These are phyloP conservation scores for Lathronympha strigana DNA, from an alignment of 2,888 invertebrate species.

Conservation along the genomic window DNA sequence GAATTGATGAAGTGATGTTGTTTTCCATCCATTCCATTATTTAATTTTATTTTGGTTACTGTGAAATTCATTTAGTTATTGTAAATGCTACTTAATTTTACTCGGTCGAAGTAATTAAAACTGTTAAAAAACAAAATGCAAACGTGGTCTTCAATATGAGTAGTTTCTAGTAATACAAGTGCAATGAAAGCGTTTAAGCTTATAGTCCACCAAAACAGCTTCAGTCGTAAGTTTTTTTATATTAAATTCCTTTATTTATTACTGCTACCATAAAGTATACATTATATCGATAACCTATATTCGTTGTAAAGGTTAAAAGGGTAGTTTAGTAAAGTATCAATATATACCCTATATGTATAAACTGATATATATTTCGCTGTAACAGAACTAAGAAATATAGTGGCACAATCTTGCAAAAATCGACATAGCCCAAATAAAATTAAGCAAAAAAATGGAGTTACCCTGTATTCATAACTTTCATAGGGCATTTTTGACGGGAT, in stretches of 20 bases:
- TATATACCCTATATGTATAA: background rate
- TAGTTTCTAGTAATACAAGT: constrained; percentile 8
- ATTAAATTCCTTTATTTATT: constrained; percentile 5
- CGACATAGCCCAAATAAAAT: too few relatives aligned
- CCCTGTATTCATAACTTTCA: too few relatives aligned
- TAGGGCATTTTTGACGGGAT: too few relatives aligned
- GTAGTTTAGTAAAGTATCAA: background rate
- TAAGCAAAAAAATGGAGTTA: too few relatives aligned
- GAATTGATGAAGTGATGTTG: too few relatives aligned
- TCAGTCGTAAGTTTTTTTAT: constrained; percentile 83
- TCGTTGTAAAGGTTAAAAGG: background rate
- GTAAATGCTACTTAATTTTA: background rate
- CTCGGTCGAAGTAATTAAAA: background rate
- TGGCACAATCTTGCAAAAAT: too few relatives aligned
- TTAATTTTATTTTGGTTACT: background rate
- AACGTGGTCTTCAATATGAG: background rate
- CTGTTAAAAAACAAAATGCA: background rate
- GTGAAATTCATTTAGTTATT: background rate
- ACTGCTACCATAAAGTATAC: background rate
- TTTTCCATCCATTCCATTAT: background rate
- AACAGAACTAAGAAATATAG: too few relatives aligned
- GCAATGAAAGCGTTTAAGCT: constrained; percentile 89
- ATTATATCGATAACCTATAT: constrained; percentile 10
- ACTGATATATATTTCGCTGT: too few relatives aligned
- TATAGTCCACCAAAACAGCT: constrained; percentile 91